A percentile compares a stretch with the other conserved stretches of the same genome.
Evolutionary conservation across 2,113 vertebrate species (phyloP).

Genomic region (Cynopterus brachyotis): DNA sequence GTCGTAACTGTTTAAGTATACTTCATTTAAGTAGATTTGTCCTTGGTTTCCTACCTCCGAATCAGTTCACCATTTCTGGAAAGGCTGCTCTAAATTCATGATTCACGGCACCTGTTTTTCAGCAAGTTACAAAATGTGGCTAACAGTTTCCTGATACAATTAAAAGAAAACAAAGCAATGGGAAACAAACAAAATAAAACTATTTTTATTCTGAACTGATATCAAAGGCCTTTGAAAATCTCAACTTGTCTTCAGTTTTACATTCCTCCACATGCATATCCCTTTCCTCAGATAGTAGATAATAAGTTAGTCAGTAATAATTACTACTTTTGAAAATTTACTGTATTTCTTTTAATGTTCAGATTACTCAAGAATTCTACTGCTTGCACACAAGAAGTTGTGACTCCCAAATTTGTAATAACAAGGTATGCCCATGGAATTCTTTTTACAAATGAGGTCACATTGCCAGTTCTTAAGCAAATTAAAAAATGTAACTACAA

Average conservation of each 20-base stretch:
- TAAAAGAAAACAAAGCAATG: background rate
- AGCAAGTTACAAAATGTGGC: background rate
- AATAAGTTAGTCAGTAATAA: background rate
- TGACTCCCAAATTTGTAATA: background rate
- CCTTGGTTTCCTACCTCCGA: background rate
- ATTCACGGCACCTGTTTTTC: background rate
- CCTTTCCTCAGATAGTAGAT: background rate
- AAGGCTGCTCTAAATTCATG: background rate
- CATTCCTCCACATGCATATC: background rate
- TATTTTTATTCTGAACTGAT: background rate
- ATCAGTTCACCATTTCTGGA: background rate
- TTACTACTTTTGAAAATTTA: background rate
- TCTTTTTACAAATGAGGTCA: background rate
- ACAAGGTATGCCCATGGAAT: background rate
- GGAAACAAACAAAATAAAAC: background rate
- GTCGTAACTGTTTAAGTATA: background rate
- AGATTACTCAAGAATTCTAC: background rate
- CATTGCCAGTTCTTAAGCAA: background rate
- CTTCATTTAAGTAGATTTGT: background rate
- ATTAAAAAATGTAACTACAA: background rate
- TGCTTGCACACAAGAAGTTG: background rate
- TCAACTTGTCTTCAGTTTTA: background rate
- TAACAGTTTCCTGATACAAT: background rate
- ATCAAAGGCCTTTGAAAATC: background rate
- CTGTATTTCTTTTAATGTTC: background rate